A percentile compares a stretch with the other conserved stretches of the same genome.
Conservation (phyloP, 2,797 vertebrate species). For the Molossus molossus region DNA sequence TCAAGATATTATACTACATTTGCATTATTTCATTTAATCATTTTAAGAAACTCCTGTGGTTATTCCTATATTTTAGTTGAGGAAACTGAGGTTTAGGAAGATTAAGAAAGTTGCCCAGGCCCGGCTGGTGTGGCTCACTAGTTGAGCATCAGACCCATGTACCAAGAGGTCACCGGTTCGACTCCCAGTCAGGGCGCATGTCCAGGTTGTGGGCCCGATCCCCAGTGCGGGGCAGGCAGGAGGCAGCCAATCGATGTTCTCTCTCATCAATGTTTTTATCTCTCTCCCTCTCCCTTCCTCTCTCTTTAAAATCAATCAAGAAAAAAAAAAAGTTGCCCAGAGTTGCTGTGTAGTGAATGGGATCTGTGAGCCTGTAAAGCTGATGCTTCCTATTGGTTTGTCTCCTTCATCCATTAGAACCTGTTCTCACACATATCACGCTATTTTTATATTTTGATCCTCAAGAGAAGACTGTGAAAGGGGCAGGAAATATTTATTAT, state of each 20-base stretch:
- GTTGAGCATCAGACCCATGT: no score
- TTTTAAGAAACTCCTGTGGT: not conserved
- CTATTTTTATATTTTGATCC: not conserved
- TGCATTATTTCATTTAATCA: not conserved
- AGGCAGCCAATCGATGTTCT: no score
- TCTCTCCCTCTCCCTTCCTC: no score
- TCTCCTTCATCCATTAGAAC: not conserved
- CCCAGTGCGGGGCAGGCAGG: no score
- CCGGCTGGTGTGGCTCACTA: no score
- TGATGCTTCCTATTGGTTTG: not conserved
- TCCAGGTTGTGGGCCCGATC: no score
- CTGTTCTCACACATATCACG: not conserved
- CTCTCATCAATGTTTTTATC: no score
- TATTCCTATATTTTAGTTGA: not conserved
- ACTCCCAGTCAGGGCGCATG: no score
- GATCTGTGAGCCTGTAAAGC: not conserved
- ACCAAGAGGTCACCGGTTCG: no score
- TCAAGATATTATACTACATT: not conserved
- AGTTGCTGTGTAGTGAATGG: not conserved
- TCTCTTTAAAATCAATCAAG: no score
- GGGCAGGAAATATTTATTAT: slow-evolving; percentile 6
- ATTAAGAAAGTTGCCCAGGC: not conserved
- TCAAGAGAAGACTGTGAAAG: not conserved
- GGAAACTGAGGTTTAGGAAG: not conserved
- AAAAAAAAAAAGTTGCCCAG: not conserved